Conservation (phyloP, 2,113 vertebrate species). For the Gymnobelideus leadbeateri region DNA sequence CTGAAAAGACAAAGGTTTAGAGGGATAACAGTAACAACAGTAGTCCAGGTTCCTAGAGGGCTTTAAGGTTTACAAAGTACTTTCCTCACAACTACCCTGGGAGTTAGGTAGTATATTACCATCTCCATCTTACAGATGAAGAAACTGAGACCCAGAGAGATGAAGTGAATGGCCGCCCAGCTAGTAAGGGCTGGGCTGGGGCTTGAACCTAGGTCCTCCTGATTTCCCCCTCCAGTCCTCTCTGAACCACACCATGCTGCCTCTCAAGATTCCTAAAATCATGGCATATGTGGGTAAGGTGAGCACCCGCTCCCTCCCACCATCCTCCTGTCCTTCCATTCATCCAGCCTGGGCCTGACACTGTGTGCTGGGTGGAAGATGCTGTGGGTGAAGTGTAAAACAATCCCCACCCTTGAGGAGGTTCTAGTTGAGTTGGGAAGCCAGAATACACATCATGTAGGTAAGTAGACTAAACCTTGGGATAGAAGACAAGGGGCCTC, state of each 20-base stretch:
- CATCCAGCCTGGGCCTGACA: not conserved
- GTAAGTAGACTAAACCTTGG: not conserved
- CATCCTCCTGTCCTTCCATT: not conserved
- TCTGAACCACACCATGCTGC: not conserved
- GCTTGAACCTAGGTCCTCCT: not conserved
- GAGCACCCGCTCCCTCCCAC: not conserved
- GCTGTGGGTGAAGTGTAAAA: not conserved
- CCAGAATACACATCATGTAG: not conserved
- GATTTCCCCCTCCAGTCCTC: not conserved
- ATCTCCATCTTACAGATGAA: not conserved
- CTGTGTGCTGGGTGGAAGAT: not conserved
- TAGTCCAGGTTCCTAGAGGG: not conserved
- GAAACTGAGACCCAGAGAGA: not conserved
- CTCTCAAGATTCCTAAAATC: not conserved
- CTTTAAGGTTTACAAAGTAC: not conserved
- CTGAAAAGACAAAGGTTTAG: slow-evolving; percentile 13
- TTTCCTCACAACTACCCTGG: not conserved
- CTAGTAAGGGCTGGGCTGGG: not conserved
- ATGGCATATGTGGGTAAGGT: not conserved
- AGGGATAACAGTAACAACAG: not conserved
- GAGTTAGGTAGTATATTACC: not conserved
- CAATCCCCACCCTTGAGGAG: not conserved
- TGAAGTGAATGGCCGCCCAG: not conserved
- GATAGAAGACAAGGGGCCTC: not conserved
- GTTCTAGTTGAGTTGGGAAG: not conserved